These are phyloP conservation scores for Hyperopisus bebe DNA, from an alignment of 2,113 vertebrate species.

Conservation along the genomic window DNA sequence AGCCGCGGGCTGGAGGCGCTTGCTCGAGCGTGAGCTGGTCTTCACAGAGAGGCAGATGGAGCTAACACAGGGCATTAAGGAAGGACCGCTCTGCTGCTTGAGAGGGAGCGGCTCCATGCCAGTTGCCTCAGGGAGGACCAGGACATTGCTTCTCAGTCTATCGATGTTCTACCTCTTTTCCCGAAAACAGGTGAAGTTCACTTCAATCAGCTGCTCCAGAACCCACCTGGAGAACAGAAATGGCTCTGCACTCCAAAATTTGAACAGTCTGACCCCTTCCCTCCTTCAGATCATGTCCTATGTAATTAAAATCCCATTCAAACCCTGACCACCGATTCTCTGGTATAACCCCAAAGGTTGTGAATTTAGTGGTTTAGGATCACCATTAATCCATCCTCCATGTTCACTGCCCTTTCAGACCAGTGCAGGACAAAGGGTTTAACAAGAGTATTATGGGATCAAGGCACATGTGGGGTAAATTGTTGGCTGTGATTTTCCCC, in stretches of 20 bases:
- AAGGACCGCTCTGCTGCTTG: too few relatives aligned
- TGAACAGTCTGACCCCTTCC: constrained; percentile 1
- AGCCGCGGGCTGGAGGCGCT: background rate
- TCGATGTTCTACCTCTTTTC: background rate
- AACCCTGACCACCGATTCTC: background rate
- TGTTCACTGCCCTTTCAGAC: background rate
- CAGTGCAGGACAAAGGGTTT: background rate
- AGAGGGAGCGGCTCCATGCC: background rate
- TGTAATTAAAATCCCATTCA: constrained; percentile 20
- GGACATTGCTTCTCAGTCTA: background rate
- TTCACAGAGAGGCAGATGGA: background rate
- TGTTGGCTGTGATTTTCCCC: background rate
- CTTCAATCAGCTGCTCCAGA: background rate
- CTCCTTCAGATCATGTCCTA: background rate
- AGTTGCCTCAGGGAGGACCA: background rate
- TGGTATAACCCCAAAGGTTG: background rate
- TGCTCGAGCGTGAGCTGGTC: background rate
- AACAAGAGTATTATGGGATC: background rate
- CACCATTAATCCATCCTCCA: background rate
- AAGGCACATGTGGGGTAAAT: background rate
- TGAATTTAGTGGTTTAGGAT: background rate
- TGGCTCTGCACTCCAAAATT: background rate
- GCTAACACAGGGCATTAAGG: background rate
- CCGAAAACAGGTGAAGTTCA: background rate
- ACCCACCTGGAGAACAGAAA: background rate